phyloP scores from a whole-genome alignment of 2,113 vertebrate genomes.

The Corythornis vintsioides region DNA sequence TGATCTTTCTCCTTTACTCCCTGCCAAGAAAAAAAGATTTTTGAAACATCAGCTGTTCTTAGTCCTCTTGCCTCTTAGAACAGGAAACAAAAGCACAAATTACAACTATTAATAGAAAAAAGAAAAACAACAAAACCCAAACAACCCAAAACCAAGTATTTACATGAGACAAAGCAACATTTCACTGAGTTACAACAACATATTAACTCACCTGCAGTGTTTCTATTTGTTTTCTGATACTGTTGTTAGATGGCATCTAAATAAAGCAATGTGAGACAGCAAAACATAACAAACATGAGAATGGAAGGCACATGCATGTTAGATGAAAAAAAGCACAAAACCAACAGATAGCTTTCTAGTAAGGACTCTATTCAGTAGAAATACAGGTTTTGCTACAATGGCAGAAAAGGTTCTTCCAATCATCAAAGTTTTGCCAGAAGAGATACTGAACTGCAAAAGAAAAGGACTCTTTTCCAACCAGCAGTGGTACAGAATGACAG shows the following conservation, averaged over 20 bases:
- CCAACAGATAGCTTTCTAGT: conserved; percentile 73
- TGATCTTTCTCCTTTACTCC: neutral
- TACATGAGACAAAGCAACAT: conserved; percentile 67
- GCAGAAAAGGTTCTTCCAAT: neutral
- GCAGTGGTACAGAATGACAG: neutral
- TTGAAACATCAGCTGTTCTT: neutral
- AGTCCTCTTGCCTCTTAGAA: neutral
- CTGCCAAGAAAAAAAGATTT: neutral
- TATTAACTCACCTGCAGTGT: conserved; percentile 96
- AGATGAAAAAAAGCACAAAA: conserved; percentile 85
- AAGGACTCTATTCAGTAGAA: conserved; percentile 84
- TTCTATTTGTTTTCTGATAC: conserved; percentile 99
- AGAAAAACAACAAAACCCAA: too few species aligned
- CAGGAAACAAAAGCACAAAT: conserved; percentile 55
- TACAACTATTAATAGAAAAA: conserved; percentile 42
- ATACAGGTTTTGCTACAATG: conserved; percentile 21
- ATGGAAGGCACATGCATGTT: conserved; percentile 87
- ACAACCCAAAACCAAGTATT: neutral
- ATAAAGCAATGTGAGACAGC: conserved; percentile 92
- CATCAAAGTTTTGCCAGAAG: neutral
- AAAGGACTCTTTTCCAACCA: neutral
- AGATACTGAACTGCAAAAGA: neutral
- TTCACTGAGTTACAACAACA: conserved; percentile 67
- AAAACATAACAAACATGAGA: conserved; percentile 87
- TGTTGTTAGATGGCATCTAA: conserved; percentile 99